These are phyloP conservation scores for Syritta pipiens DNA, from an alignment of 2,888 invertebrate species.

Conservation along the genomic window DNA sequence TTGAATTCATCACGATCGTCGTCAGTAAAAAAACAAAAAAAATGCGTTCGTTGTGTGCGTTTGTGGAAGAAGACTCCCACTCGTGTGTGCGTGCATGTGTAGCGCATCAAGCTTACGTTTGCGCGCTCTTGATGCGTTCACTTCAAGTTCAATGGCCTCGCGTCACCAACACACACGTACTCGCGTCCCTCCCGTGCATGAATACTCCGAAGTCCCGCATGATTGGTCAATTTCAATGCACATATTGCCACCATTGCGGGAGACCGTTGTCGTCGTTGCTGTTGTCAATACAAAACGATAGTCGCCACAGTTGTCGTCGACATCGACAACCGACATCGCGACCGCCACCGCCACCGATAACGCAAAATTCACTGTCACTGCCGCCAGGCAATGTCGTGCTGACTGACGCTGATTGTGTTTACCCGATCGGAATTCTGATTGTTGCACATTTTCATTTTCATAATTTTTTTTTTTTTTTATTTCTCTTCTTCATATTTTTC, in stretches of 20 bases:
- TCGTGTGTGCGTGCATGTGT: conserved; percentile 4
- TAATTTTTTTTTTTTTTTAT: no score
- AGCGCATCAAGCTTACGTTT: conserved; percentile 13
- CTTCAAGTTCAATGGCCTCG: no score
- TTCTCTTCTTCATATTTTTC: no score
- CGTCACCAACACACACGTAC: no score
- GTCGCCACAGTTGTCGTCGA: conserved; percentile 38
- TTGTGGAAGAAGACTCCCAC: no score
- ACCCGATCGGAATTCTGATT: conserved; percentile 51
- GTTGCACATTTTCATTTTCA: conserved; percentile 22
- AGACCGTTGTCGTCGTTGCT: neutral
- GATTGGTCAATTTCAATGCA: conserved; percentile 46
- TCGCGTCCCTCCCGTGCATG: no score
- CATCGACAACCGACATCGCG: no score
- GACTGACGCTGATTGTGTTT: conserved; percentile 56
- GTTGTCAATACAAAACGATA: conserved; percentile 20
- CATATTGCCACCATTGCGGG: conserved; percentile 10
- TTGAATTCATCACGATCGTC: conserved; percentile 17
- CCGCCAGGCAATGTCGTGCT: conserved; percentile 40
- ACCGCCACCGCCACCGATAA: no score
- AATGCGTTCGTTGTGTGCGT: no score
- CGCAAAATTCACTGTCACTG: conserved; percentile 50
- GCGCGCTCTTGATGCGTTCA: conserved; percentile 14
- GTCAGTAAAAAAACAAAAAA: no score
- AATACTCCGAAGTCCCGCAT: neutral